Conservation (phyloP, 2,888 invertebrate genomes). For the Cerceris ruficornis region DNA sequence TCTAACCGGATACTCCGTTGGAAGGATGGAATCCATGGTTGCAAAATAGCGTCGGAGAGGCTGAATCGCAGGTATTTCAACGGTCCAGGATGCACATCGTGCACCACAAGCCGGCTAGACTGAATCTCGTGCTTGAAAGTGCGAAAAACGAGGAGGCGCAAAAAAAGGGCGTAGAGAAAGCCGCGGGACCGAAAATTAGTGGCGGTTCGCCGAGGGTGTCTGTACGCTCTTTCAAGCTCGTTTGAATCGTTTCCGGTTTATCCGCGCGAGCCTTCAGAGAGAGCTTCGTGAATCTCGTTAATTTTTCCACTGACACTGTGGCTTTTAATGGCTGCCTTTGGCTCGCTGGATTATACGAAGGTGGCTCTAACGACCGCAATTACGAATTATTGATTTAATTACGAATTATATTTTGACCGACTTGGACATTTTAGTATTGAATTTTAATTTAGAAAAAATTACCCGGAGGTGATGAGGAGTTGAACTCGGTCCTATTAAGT, state of each 20-base stretch:
- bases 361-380: too few species aligned
- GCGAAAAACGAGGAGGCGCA: background rate
- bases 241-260: conserved; percentile 30
- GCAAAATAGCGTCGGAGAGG: background rate
- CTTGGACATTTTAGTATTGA: too few species aligned
- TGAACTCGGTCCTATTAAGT: too few species aligned
- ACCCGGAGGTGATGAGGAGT: too few species aligned
- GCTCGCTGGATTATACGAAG: too few species aligned
- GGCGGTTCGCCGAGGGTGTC: conserved; percentile 10
- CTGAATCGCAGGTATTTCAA: background rate
- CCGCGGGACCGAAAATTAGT: conserved; percentile 16
- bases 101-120: background rate
- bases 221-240: conserved; percentile 16
- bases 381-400: too few species aligned
- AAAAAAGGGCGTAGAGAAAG: background rate
- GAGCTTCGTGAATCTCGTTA: conserved; percentile 23
- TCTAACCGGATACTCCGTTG: background rate
- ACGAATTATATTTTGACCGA: too few species aligned
- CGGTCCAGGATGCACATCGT: conserved; percentile 3
- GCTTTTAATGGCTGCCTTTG: too few species aligned
- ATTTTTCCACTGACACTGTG: conserved; percentile 2
- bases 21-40: background rate
- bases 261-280: conserved; percentile 15
- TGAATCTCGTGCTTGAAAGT: conserved; percentile 1
- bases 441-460: too few species aligned